A percentile compares a stretch with the other conserved stretches of the same genome.
Conservation (phyloP, 2,797 vertebrate species). For the Amniataba percoides region DNA sequence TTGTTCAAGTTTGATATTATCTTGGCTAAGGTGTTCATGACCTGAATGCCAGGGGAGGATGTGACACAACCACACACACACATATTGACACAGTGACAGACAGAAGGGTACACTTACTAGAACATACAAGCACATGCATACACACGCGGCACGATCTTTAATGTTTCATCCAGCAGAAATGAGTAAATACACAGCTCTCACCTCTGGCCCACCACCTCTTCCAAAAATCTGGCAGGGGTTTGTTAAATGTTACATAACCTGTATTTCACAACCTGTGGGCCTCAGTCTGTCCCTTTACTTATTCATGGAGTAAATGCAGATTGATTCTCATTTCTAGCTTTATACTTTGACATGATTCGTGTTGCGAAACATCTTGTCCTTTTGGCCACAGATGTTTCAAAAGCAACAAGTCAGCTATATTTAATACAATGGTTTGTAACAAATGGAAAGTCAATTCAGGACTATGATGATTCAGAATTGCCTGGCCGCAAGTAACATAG, state of each 20-base stretch:
- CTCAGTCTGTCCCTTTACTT: constrained; percentile 72
- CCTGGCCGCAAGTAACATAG: constrained; percentile 18
- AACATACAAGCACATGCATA: constrained; percentile 36
- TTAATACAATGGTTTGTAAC: constrained; percentile 22
- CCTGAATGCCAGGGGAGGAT: constrained; percentile 45
- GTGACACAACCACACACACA: constrained; percentile 39
- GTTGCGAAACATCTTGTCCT: constrained; percentile 43
- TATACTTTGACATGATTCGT: constrained; percentile 18
- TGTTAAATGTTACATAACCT: constrained; percentile 78
- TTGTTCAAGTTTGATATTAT: constrained; percentile 63
- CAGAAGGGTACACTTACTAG: constrained; percentile 32
- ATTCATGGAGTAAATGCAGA: constrained; percentile 64
- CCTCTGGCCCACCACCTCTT: constrained; percentile 66
- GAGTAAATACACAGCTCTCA: constrained; percentile 65
- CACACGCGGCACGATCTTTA: constrained; percentile 55
- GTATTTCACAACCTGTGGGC: constrained; percentile 72
- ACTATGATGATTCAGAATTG: constrained; percentile 26
- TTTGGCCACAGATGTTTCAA: constrained; percentile 32
- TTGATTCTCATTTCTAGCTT: constrained; percentile 49
- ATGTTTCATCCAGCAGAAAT: constrained; percentile 66
- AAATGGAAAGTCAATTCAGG: constrained; percentile 17
- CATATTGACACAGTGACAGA: constrained; percentile 52
- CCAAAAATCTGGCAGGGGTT: constrained; percentile 67
- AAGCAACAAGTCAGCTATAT: constrained; percentile 47
- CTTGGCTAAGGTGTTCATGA: constrained; percentile 45